Percentiles rank a stretch among this genome's conserved stretches.
Evolutionary conservation across 2,888 invertebrate species (phyloP).

Genomic region (Neria commutata): DNA sequence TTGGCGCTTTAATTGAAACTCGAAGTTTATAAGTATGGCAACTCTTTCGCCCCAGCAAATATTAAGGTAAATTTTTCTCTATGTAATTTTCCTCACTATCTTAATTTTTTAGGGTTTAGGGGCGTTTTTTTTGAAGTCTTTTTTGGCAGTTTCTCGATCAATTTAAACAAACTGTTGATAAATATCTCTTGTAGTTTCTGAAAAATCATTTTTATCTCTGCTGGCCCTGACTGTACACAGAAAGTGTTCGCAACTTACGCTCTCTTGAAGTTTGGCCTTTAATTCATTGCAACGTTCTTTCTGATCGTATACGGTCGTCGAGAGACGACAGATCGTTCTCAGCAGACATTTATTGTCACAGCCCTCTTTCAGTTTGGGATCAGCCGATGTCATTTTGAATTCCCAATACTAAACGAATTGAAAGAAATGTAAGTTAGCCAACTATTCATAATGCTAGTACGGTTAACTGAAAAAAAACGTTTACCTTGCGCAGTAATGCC

Average conservation of each 20-base stretch:
- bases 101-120: constrained; percentile 5
- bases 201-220: background rate
- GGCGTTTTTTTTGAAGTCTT: background rate
- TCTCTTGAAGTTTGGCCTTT: constrained; percentile 36
- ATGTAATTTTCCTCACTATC: too few relatives aligned
- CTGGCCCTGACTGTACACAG: background rate
- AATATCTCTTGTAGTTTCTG: too few relatives aligned
- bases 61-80: too few relatives aligned
- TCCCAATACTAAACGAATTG: constrained; percentile 35
- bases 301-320: constrained; percentile 43
- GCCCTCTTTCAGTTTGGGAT: constrained; percentile 46
- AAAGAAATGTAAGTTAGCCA: too few relatives aligned
- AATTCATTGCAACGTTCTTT: constrained; percentile 46
- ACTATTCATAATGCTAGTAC: background rate
- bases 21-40: too few relatives aligned
- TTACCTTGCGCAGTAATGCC: constrained; percentile 43
- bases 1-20: too few relatives aligned
- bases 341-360: constrained; percentile 48
- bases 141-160: background rate
- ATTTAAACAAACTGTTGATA: constrained; percentile 3
- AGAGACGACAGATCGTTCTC: constrained; percentile 47
- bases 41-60: too few relatives aligned
- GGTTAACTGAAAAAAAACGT: background rate
- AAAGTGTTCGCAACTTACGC: constrained; percentile 42
- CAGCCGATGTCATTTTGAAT: constrained; percentile 45